phyloP scores from a whole-genome alignment of 2,113 vertebrate species.

The Gobius niger region DNA sequence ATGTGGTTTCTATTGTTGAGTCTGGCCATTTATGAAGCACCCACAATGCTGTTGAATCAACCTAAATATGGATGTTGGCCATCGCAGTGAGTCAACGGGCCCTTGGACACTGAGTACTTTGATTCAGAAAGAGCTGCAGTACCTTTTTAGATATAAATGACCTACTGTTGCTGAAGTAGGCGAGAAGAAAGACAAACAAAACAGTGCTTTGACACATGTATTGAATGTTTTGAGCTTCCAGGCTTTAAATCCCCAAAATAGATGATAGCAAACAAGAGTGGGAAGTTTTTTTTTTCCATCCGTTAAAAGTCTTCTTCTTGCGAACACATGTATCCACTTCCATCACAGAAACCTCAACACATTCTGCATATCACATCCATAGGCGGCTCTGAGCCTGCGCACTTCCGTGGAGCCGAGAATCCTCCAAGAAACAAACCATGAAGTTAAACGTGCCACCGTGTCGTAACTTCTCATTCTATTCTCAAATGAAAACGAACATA shows the following conservation, averaged over 20 bases:
- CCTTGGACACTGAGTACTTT: too few relatives aligned
- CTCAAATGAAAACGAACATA: constrained; percentile 57
- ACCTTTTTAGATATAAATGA: background rate
- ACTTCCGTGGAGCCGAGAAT: constrained; percentile 49
- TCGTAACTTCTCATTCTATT: constrained; percentile 18
- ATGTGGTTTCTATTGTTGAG: too few relatives aligned
- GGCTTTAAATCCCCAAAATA: constrained; percentile 63
- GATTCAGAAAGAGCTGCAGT: too few relatives aligned
- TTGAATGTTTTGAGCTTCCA: constrained; percentile 70
- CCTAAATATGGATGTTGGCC: too few relatives aligned
- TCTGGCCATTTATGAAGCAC: too few relatives aligned
- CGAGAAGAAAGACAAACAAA: constrained; percentile 4
- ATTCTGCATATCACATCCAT: constrained; percentile 56
- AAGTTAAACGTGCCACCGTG: constrained; percentile 70
- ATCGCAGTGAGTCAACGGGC: too few relatives aligned
- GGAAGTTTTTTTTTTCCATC: constrained; percentile 66
- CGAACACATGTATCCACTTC: constrained; percentile 83
- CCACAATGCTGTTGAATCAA: too few relatives aligned
- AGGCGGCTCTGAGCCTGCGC: constrained; percentile 66
- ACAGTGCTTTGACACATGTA: constrained; percentile 40
- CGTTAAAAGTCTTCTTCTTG: constrained; percentile 66
- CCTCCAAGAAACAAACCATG: constrained; percentile 69
- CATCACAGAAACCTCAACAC: constrained; percentile 78
- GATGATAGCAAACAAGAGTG: constrained; percentile 66
- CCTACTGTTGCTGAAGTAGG: background rate